phyloP scores from a whole-genome alignment of 1,140 invertebrate genomes.

The Achatina immaculata region DNA sequence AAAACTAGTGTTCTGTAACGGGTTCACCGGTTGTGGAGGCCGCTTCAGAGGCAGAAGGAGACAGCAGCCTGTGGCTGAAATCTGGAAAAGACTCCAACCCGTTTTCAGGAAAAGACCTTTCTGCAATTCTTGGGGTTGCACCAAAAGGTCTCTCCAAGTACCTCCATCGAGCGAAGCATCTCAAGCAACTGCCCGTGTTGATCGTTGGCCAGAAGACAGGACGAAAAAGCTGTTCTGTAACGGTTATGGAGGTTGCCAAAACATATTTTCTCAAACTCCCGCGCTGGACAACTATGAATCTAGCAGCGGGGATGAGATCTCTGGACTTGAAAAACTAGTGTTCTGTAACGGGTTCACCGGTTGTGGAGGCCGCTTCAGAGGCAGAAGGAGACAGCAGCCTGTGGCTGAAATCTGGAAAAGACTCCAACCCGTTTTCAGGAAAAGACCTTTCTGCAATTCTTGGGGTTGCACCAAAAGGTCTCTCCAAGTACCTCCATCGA shows the following conservation, averaged over 20 bases:
- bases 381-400: conserved; percentile 6
- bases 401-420: conserved; percentile 3
- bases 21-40: no score
- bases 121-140: conserved; percentile 45
- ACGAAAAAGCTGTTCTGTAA: conserved; percentile 47
- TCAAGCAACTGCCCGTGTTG: not conserved
- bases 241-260: conserved; percentile 43
- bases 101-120: conserved; percentile 43
- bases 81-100: not conserved
- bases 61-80: not conserved
- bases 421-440: not conserved
- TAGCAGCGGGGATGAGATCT: not conserved
- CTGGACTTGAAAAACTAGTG: conserved; percentile 29
- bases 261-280: not conserved
- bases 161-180: not conserved
- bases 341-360: conserved; percentile 51
- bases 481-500: not conserved
- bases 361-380: conserved; percentile 43
- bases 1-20: no score
- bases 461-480: conserved; percentile 35
- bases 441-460: conserved; percentile 49
- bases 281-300: not conserved
- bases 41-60: no score
- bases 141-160: not conserved
- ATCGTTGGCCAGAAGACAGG: not conserved